Evolutionary conservation across 2,888 invertebrate genomes (phyloP), one percentile per base, ranked within the genome.

Genomic region (Cyclophora punctaria): DNA sequence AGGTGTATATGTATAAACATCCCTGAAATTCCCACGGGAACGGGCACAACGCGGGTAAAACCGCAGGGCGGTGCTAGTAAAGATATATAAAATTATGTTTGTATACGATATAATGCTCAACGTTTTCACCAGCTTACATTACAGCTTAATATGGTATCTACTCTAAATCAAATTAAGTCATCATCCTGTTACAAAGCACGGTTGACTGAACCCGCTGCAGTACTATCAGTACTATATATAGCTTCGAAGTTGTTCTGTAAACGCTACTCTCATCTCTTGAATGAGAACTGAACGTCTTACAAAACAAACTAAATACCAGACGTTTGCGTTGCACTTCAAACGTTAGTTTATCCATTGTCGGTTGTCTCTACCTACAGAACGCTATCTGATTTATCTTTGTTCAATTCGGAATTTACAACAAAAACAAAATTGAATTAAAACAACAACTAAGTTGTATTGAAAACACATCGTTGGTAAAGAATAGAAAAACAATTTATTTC

Each of bases 251-350:
- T 47, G 41, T 51, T 53, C 40, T 57, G 49, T 44, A 48, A 44
- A 51, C 46, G 52, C 49, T 53, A 48, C 48, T 49, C 35, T n/a
- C 44, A 46, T 50, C 44, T 34, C 7, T 34, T 51, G 44, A 49
- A 51, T 51, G 43, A 45, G 51, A 51, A 45, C 56, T 37, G 58
- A 58, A 56, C 57, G 56, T 56, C 56, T 67, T 62, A 62, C 65
- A 64, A 62, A 68, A 67, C 66, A 69, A 67, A 71, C 66, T 63
- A 64, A 66, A 63, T 62, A 63, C 55, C 58, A 56, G 58, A 62
- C 62, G 62, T 67, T 71, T 68, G 64, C 60, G 48, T 51, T 58
- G 59, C 51, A 59, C 59, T 64, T 60, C 60, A 69, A 64, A 67
- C 62, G 55, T 62, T 37, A 64, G 63, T 66, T 60, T 65, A 68